Evolutionary conservation across 2,113 vertebrate species (phyloP), one percentile per base, ranked within the genome.

Genomic region (Coryphaenoides rupestris): DNA sequence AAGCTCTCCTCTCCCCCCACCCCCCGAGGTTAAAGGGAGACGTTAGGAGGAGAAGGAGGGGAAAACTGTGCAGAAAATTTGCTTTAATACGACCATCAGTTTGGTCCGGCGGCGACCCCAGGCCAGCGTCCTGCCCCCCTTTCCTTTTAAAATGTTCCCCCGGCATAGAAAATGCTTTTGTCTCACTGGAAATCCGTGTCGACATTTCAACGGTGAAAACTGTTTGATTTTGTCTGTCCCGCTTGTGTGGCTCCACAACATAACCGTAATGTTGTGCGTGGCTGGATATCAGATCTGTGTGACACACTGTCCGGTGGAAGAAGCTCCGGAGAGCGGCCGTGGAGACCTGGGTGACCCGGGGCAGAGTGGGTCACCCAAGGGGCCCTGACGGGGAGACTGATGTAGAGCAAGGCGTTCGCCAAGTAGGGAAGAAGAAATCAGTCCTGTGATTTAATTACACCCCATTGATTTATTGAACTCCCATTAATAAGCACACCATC

Each of bases 391-490:
- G 67, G 75, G 55, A n/a, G n/a, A 40, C 15, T 21, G 65, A 59
- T 78, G 75, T 67, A 66, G 65, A 79, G 69, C 68, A 65, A 19
- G 70, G 60, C 71, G 63, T 72, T 40, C 26, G 0, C 61, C 76
- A 52, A 75, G 56, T 46, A 24, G 71, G 16, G 67, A 15, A 73
- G 61, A 63, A 68, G 40, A 75, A 79, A 79, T 83, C 70, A 72
- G 79, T 79, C 75, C 83, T 87, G 83, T 67, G 78, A 72, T 86
- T 85, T 83, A 85, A 89, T 88, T 86, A 82, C 82, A 21, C 12
- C 73, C 61, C 76, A 88, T 88, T 86, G 86, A 89, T 89, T 84
- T 87, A 85, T 86, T 76, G 80, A 84, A 76, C 72, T 63, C 58
- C 75, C 75, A 80, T 87, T 82, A 77, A 79, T 78, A 84, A 84